Evolutionary conservation across 30 jellyfish, hydroid and myxozoan species (phyloP).

Genomic region (Aurelia aurita): DNA sequence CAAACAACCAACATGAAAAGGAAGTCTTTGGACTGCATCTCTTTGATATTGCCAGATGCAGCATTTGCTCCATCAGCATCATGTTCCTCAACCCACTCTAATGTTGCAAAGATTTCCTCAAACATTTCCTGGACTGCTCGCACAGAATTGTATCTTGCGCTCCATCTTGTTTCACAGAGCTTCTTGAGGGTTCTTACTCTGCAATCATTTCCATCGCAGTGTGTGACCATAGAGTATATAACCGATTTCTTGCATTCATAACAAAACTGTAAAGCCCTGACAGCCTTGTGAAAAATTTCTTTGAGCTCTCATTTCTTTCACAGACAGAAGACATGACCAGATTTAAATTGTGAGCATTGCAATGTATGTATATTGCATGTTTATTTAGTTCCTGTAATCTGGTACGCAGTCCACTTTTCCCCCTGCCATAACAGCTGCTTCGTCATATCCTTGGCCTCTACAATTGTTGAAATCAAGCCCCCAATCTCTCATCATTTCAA

Average conservation of each 20-base stretch:
- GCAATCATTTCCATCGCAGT: neutral
- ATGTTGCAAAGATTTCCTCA: slow-evolving; percentile 30
- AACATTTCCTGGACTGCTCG: slow-evolving; percentile 11
- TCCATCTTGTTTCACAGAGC: neutral
- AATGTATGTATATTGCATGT: neutral
- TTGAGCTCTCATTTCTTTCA: neutral
- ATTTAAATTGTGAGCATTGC: slow-evolving; percentile 11
- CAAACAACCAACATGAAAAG: slow-evolving; percentile 12
- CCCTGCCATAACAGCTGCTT: slow-evolving; percentile 44
- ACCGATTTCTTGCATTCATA: slow-evolving; percentile 12
- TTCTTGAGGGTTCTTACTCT: neutral
- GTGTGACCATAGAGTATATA: neutral
- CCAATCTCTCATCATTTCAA: slow-evolving; percentile 22
- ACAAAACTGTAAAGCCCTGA: neutral
- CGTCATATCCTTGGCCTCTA: slow-evolving; percentile 34
- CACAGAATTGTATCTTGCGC: neutral
- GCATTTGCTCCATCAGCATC: slow-evolving; percentile 24
- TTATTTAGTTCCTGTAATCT: slow-evolving; percentile 11
- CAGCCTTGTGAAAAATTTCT: neutral
- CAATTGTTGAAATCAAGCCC: slow-evolving; percentile 32
- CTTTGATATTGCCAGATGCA: slow-evolving; percentile 3
- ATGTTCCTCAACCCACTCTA: slow-evolving; percentile 27
- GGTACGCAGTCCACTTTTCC: neutral
- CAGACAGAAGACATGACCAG: slow-evolving; percentile 1
- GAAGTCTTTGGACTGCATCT: neutral